phyloP scores from a whole-genome alignment of 2,113 vertebrate genomes.

The Colinus virginianus region DNA sequence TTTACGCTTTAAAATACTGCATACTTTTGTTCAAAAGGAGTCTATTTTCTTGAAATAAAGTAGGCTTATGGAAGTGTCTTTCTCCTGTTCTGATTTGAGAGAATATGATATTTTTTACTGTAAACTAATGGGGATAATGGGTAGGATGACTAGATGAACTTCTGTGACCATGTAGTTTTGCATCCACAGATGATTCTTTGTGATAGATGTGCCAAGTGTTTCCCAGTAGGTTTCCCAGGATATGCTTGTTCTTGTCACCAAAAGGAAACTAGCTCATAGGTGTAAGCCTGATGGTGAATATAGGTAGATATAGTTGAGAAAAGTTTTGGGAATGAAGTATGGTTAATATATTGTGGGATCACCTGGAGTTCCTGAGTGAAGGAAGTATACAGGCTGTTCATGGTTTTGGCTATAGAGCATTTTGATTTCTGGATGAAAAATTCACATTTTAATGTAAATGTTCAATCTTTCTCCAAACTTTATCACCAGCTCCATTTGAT shows the following conservation, averaged over 20 bases:
- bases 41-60: background rate
- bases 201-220: background rate
- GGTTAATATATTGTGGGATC: background rate
- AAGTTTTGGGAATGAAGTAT: background rate
- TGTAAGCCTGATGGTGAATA: background rate
- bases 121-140: background rate
- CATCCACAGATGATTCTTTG: background rate
- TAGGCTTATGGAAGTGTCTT: background rate
- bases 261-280: background rate
- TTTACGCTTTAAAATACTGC: conserved; percentile 2
- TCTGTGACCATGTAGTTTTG: background rate
- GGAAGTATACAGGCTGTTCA: background rate
- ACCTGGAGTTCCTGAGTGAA: background rate
- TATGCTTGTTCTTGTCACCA: background rate
- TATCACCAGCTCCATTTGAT: background rate
- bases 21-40: background rate
- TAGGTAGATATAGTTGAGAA: background rate
- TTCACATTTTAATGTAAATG: background rate
- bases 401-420: background rate
- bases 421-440: background rate
- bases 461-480: background rate
- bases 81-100: background rate
- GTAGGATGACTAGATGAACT: background rate
- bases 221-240: background rate
- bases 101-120: background rate